Percentiles rank a stretch among this genome's conserved stretches.
phyloP scores from a whole-genome alignment of 2,888 invertebrate genomes.

The Mythimna lalbum region DNA sequence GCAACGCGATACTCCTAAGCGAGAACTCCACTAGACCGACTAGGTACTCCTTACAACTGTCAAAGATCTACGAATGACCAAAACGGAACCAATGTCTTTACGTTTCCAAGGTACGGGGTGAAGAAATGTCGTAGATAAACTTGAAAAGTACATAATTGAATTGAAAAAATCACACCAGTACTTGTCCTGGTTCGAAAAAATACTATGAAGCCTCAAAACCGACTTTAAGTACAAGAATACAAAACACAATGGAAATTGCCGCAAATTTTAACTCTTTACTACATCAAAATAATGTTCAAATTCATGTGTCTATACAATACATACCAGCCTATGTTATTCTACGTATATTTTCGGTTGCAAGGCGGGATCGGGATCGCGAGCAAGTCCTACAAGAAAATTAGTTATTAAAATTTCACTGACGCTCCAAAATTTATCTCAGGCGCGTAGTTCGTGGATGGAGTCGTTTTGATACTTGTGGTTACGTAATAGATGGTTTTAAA shows the following conservation, averaged over 20 bases:
- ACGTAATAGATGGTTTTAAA: constrained; percentile 46
- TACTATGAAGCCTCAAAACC: no score
- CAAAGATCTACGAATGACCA: no score
- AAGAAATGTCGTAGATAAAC: no score
- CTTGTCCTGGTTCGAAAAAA: no score
- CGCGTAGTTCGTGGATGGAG: constrained; percentile 68
- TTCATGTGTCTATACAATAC: background rate
- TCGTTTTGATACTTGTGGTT: constrained; percentile 70
- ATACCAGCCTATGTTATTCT: constrained; percentile 43
- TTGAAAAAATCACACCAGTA: no score
- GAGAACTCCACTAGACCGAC: no score
- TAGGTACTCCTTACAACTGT: no score
- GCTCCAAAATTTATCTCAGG: constrained; percentile 89
- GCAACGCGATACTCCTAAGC: no score
- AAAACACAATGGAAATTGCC: background rate
- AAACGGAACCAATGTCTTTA: no score
- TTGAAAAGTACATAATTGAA: no score
- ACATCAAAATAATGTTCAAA: constrained; percentile 44
- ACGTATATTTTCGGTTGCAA: constrained; percentile 64
- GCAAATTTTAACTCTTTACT: constrained; percentile 5
- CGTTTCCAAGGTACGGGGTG: no score
- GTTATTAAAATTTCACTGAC: constrained; percentile 91
- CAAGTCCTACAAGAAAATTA: constrained; percentile 89
- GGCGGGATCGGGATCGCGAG: constrained; percentile 59
- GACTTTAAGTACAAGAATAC: background rate